phyloP scores from a whole-genome alignment of 2,888 invertebrate genomes.

The Linyphia triangularis region DNA sequence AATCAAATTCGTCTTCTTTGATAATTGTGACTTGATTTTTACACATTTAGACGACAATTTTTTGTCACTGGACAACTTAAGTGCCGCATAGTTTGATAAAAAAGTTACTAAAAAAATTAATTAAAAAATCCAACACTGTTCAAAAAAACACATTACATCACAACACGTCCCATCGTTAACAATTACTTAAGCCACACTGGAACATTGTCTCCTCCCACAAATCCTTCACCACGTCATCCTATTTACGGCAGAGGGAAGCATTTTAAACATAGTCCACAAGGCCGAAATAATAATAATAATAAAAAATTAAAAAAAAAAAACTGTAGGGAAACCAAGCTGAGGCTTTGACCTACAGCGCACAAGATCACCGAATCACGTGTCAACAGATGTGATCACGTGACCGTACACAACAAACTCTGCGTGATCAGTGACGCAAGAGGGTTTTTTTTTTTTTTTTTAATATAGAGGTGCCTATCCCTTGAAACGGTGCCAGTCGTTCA shows the following conservation, averaged over 20 bases:
- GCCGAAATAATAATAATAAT: slow-evolving; percentile 18
- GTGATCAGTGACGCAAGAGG: slow-evolving; percentile 24
- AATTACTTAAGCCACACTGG: too few relatives aligned
- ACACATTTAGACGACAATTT: too few relatives aligned
- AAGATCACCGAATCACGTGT: slow-evolving; percentile 26
- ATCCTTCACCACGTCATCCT: slow-evolving; percentile 13
- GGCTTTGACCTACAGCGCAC: slow-evolving; percentile 53
- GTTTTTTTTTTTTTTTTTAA: not conserved
- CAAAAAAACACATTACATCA: too few relatives aligned
- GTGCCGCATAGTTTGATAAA: too few relatives aligned
- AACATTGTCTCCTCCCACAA: not conserved
- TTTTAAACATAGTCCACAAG: slow-evolving; percentile 24
- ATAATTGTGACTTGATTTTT: too few relatives aligned
- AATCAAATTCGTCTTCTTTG: too few relatives aligned
- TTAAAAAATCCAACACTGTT: too few relatives aligned
- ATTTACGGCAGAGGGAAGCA: slow-evolving; percentile 14
- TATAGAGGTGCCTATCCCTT: not conserved
- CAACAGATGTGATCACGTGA: slow-evolving; percentile 42
- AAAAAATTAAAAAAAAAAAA: not conserved
- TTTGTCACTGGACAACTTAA: too few relatives aligned
- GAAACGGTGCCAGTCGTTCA: slow-evolving; percentile 11
- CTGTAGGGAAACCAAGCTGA: too few relatives aligned
- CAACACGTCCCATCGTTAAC: too few relatives aligned
- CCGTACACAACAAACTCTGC: slow-evolving; percentile 13
- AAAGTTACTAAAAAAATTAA: too few relatives aligned